Conservation (phyloP, 30 jellyfish, hydroid and myxozoan genomes). For the Cassiopea xamachana region DNA sequence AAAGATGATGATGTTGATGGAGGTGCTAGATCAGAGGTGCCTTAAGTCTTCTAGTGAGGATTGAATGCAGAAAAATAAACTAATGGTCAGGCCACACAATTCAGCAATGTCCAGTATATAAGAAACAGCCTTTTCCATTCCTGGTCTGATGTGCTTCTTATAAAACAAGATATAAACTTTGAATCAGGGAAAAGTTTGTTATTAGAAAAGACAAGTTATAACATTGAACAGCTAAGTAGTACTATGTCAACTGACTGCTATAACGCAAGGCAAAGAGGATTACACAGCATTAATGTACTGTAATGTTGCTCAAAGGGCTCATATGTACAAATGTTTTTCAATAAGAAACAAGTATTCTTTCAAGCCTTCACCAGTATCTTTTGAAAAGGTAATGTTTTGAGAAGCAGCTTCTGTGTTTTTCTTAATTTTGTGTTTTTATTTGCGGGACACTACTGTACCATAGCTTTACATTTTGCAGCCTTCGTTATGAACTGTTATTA, state of each 20-base stretch:
- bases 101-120: background rate
- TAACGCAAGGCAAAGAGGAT: background rate
- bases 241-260: background rate
- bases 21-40: too few species aligned
- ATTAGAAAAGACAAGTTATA: background rate
- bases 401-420: background rate
- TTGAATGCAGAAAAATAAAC: too few species aligned
- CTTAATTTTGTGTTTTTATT: background rate
- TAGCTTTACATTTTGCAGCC: background rate
- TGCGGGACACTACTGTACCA: background rate
- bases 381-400: background rate
- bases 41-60: too few species aligned
- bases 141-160: background rate
- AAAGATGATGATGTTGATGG: too few species aligned
- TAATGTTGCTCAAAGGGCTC: background rate
- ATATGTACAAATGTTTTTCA: background rate
- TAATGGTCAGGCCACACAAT: too few species aligned
- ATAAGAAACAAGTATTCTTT: background rate
- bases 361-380: background rate
- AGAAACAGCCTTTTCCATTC: background rate
- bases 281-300: background rate
- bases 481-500: background rate
- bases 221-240: background rate
- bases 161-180: background rate
- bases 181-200: background rate